phyloP scores from a whole-genome alignment of 1,140 invertebrate species.

The Trachymyrmex septentrionalis region DNA sequence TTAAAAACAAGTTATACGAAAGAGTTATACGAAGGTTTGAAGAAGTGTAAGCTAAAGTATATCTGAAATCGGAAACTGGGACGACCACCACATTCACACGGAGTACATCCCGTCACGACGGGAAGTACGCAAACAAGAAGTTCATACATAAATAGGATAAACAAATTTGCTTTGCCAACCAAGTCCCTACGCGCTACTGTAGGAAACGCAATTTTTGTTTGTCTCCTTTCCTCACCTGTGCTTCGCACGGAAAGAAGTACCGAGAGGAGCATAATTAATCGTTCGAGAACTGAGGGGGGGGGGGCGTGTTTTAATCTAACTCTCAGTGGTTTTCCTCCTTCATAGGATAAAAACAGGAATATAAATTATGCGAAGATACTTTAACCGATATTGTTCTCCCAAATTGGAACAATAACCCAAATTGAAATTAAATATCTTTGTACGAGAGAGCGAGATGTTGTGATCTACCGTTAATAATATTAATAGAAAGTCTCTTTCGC shows the following conservation, averaged over 20 bases:
- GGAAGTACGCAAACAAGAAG: constrained; percentile 52
- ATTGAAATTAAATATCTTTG: neutral
- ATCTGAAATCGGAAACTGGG: constrained; percentile 42
- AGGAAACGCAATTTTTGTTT: constrained; percentile 45
- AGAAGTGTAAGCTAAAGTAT: constrained; percentile 8
- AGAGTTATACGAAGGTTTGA: too few species aligned
- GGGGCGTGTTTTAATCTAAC: neutral
- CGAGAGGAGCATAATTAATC: constrained; percentile 45
- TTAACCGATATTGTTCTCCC: neutral
- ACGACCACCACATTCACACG: constrained; percentile 15
- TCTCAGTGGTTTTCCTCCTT: neutral
- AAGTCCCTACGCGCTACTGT: constrained; percentile 12
- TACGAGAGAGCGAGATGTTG: neutral
- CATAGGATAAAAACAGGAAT: neutral
- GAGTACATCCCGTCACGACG: constrained; percentile 11
- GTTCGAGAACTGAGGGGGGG: neutral
- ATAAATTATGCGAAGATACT: neutral
- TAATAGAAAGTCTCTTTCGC: neutral
- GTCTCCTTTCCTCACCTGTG: neutral
- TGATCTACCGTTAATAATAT: neutral
- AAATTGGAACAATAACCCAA: too few species aligned
- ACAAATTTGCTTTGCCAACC: constrained; percentile 46
- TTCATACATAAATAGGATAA: constrained; percentile 51
- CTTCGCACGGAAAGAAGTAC: neutral
- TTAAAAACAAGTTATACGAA: constrained; percentile 32